These are phyloP conservation scores for Ifrita kowaldi DNA, from an alignment of 2,113 vertebrate species.

Conservation along the genomic window DNA sequence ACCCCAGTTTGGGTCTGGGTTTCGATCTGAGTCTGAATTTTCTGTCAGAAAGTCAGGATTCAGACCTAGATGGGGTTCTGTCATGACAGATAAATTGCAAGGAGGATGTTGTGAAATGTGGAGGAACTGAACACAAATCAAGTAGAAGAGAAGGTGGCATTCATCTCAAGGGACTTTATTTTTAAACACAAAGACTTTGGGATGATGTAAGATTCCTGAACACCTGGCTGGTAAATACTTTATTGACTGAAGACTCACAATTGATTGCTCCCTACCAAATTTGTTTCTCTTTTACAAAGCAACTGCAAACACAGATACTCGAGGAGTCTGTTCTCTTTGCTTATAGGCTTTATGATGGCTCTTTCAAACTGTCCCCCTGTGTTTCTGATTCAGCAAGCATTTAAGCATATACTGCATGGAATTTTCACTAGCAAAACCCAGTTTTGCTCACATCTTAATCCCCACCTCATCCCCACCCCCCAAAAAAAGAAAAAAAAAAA, in stretches of 20 bases:
- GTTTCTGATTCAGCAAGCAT: neutral
- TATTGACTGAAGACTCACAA: neutral
- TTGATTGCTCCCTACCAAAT: neutral
- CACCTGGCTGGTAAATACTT: neutral
- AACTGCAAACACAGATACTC: neutral
- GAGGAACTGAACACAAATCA: neutral
- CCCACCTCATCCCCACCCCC: accelerated
- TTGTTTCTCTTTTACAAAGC: neutral
- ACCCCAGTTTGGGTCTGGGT: neutral
- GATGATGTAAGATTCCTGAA: neutral
- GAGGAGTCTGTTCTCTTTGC: neutral
- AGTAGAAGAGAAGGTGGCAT: neutral
- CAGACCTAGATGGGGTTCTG: neutral
- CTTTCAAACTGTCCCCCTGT: neutral
- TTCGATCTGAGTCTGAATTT: neutral
- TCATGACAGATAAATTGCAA: neutral
- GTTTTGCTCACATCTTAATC: neutral
- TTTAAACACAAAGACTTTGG: neutral
- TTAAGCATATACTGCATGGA: neutral
- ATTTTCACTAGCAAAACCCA: neutral
- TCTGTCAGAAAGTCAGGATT: neutral
- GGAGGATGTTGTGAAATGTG: neutral
- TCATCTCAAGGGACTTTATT: neutral
- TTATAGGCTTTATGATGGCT: neutral
- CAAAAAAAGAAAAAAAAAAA: accelerated